Conservation (phyloP, 2,888 invertebrate genomes). For the Ceraclea dissimilis region DNA sequence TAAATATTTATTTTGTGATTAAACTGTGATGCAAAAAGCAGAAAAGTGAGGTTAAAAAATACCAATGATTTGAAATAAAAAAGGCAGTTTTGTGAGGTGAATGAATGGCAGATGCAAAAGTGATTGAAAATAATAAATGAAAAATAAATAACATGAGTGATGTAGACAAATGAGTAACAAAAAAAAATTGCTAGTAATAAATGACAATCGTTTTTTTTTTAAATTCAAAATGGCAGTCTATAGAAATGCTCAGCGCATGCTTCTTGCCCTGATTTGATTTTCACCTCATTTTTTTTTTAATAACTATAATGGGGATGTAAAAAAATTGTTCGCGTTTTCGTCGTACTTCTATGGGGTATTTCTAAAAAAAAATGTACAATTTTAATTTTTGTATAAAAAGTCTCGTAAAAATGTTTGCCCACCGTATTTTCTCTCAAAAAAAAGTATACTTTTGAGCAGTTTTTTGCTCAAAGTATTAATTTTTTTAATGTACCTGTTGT, state of each 20-base stretch:
- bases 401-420: constrained; percentile 14
- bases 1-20: constrained; percentile 18
- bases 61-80: not conserved
- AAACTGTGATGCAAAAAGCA: constrained; percentile 9
- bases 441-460: no score
- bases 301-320: not conserved
- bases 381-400: not conserved
- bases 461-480: no score
- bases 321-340: not conserved
- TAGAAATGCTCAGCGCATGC: constrained; percentile 48
- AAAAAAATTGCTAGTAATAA: not conserved
- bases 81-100: constrained; percentile 14
- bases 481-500: constrained; percentile 65
- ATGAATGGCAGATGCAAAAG: not conserved
- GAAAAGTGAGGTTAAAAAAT: constrained; percentile 14
- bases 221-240: not conserved
- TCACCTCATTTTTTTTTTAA: constrained; percentile 32
- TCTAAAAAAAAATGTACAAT: no score
- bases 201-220: no score
- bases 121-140: not conserved
- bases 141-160: not conserved
- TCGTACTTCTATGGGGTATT: not conserved
- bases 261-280: constrained; percentile 53
- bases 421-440: constrained; percentile 1
- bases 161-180: not conserved